Percentiles rank a stretch among this genome's conserved stretches.
Conservation (phyloP, 2,797 vertebrate genomes). For the Arnoldichthys spilopterus region DNA sequence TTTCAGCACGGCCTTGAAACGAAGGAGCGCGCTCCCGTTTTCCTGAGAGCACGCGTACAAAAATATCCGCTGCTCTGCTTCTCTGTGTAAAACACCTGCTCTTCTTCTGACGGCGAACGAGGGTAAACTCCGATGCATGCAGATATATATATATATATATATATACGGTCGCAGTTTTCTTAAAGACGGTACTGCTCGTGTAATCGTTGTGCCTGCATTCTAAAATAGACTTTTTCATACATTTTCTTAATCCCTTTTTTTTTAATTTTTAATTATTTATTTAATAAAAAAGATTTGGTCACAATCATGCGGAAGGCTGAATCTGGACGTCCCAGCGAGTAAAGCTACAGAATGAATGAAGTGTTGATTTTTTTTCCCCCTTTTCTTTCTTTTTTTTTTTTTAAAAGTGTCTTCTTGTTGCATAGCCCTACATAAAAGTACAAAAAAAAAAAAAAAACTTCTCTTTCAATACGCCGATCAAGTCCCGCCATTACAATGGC, state of each 20-base stretch:
- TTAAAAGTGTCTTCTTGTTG: constrained; percentile 83
- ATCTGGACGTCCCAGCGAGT: constrained; percentile 80
- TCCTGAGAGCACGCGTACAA: constrained; percentile 52
- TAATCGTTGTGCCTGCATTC: constrained; percentile 83
- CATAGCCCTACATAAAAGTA: constrained; percentile 83
- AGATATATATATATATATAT: constrained; percentile 80
- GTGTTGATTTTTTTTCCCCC: constrained; percentile 46
- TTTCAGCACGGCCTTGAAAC: constrained; percentile 44
- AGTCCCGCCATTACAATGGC: constrained; percentile 41
- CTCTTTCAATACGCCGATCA: constrained; percentile 18
- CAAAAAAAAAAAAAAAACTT: constrained; percentile 51
- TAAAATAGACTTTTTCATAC: constrained; percentile 71
- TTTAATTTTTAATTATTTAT: no score
- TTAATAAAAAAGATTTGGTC: constrained; percentile 93
- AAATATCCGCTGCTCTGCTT: constrained; percentile 49
- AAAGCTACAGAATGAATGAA: constrained; percentile 82
- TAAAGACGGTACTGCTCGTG: constrained; percentile 68
- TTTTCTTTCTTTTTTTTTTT: constrained; percentile 39
- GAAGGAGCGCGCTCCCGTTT: constrained; percentile 16
- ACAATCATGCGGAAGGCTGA: constrained; percentile 88
- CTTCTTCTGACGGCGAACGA: constrained; percentile 61
- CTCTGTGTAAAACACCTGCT: constrained; percentile 51
- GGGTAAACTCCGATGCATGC: constrained; percentile 79
- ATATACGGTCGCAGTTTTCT: constrained; percentile 70
- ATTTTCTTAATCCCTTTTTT: constrained; percentile 56